Evolutionary conservation across 2,113 vertebrate genomes (phyloP), one percentile per base, ranked within the genome.

Genomic region (Varanus komodoensis): DNA sequence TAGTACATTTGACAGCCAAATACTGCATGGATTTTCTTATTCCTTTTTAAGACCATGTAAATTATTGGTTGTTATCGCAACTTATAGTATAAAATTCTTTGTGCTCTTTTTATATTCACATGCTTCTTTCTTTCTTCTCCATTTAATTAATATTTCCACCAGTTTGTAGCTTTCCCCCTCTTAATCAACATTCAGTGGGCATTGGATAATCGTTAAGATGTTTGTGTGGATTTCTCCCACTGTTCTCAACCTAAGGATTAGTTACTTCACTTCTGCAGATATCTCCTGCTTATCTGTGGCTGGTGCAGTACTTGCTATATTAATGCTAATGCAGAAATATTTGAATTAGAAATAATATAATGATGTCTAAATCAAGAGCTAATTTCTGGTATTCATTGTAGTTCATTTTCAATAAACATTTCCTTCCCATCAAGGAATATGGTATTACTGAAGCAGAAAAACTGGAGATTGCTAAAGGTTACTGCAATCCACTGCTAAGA

Each of bases 381-480:
- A 75, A 82, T 87, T 86, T 84, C 69, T 21, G 83, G 88, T 77
- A 64, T 38, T 89, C 17, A 79, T 34, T 73, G 50, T 34, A 91
- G 52, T 84, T 91, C 15, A 27, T 74, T 89, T 89, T 94, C 69
- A 90, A 44, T 27, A 89, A 93, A 27, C 3, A 54, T 0, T 96
- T 95, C 94, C 7, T 91, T 91, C 90, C 88, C 95, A 64, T 77
- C 84, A 89, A 99, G 98, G 98, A 99, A 96, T 99, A 99, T 94
- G 98, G 98, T 91, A 99, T 99, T 96, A 97, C 97, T 91, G 97
- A 98, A 94, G 96, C 96, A 91, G 98, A 98, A 93, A 99, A 99
- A 93, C 69, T 98, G 91, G 98, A 99, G 94, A 98, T 99, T 96
- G 98, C 98, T 95, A 98, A 98, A 97, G 98, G 98, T 86, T 99